Percentiles rank a stretch among this genome's conserved stretches.
These are phyloP conservation scores for Lasiurus borealis DNA, from an alignment of 2,113 vertebrate species.

Conservation along the genomic window DNA sequence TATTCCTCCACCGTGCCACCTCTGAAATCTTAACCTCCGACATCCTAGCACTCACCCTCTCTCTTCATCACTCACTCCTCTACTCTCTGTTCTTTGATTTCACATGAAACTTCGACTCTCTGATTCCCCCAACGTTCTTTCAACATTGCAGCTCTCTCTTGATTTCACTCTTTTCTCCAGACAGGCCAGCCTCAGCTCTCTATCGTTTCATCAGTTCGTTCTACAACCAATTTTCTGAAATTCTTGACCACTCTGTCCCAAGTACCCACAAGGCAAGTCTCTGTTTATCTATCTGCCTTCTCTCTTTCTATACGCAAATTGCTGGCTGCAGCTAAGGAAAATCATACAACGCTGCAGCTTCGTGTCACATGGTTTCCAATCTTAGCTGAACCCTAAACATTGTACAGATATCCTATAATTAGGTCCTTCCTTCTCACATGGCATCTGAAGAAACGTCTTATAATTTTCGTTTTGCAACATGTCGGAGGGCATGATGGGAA, in stretches of 20 bases:
- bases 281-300: background rate
- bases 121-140: background rate
- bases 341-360: background rate
- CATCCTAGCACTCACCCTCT: background rate
- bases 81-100: background rate
- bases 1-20: background rate
- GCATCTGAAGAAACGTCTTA: conserved; percentile 12
- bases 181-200: background rate
- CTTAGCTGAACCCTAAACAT: background rate
- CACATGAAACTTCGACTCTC: background rate
- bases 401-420: conserved; percentile 19
- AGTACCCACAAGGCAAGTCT: background rate
- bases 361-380: conserved; percentile 31
- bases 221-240: background rate
- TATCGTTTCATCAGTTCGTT: background rate
- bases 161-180: background rate
- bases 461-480: conserved; percentile 43
- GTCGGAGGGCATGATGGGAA: background rate
- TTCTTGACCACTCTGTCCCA: background rate
- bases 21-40: conserved; percentile 8
- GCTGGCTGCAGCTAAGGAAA: conserved; percentile 14
- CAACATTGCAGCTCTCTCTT: background rate
- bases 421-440: background rate
- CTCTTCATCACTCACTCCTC: background rate
- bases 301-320: background rate